Evolutionary conservation across 2,113 vertebrate genomes (phyloP), one percentile per base, ranked within the genome.

Genomic region (Oxyura jamaicensis): DNA sequence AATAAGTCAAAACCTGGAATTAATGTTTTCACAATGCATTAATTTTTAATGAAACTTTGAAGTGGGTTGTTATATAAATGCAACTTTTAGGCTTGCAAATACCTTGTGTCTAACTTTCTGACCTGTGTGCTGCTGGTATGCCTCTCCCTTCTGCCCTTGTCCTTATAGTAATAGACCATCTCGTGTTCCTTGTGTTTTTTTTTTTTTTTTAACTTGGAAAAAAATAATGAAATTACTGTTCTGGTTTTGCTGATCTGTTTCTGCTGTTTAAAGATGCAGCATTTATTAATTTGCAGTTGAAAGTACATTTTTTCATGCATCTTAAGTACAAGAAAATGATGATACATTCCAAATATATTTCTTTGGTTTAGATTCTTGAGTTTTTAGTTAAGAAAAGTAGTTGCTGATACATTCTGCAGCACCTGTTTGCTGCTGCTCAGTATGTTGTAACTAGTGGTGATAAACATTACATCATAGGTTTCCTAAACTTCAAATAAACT

Each of bases 261-360:
- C 72, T 95, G 73, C 76, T 97, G 90, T 97, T 98, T 95, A 95
- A 98, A 98, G 97, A 97, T 98, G 97, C 97, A 86, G 10, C 77
- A 58, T 28, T 87, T 74, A 67, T 3, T 22, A 83, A 62, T 66
- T 87, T 86, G 71, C 19, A 77, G 50, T 31, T 86, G 42, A 52
- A 62, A 52, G 33, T 84, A 36, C 4, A 20, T 11, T 81, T 85
- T 67, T 50, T 65, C 60, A 14, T 12, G 4, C 67, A 48, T 28
- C 56, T 79, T n/a, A 69, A 92, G 21, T 48, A 52, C 81, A 86
- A 81, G 59, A 58, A 80, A 65, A n/a, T 33, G 4, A 18, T 83
- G 39, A 6, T 13, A 48, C 35, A 11, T 58, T 91, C 0, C 1
- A 36, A 62, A 29, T 50, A 5, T 68, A 36, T 41, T 2, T 25